These are phyloP conservation scores for Paratrypauchen microcephalus DNA, from an alignment of 2,797 vertebrate species.

Conservation along the genomic window DNA sequence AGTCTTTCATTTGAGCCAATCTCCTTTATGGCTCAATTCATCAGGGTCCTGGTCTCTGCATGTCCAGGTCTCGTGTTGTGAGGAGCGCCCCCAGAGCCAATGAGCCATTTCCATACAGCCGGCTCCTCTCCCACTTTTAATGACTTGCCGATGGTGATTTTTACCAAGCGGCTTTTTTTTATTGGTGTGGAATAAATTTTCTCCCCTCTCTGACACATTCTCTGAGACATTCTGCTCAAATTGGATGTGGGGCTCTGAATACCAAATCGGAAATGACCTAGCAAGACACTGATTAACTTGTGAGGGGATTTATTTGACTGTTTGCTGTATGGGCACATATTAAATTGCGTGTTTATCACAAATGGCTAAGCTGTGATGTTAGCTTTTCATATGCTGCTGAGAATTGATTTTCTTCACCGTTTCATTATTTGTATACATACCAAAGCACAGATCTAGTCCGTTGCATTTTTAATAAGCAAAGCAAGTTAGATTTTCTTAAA, in stretches of 20 bases:
- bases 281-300: constrained; percentile 63
- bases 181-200: constrained; percentile 68
- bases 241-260: constrained; percentile 64
- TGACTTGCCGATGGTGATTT: constrained; percentile 72
- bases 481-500: background rate
- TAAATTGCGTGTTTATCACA: constrained; percentile 51
- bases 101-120: constrained; percentile 59
- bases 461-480: background rate
- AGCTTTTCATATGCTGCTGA: constrained; percentile 31
- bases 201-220: constrained; percentile 48
- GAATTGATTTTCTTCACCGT: constrained; percentile 48
- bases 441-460: constrained; percentile 8
- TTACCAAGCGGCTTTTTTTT: constrained; percentile 59
- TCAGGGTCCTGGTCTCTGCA: constrained; percentile 53
- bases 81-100: constrained; percentile 63
- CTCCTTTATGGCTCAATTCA: constrained; percentile 74
- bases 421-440: constrained; percentile 32
- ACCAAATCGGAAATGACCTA: constrained; percentile 60
- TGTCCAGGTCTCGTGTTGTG: constrained; percentile 66
- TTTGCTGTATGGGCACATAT: constrained; percentile 58
- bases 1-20: constrained; percentile 73
- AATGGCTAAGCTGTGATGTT: constrained; percentile 47
- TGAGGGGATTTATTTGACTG: constrained; percentile 54
- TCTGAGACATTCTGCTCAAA: constrained; percentile 62
- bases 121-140: constrained; percentile 70